A percentile compares a stretch with the other conserved stretches of the same genome.
Conservation (phyloP, 2,888 invertebrate genomes). For the Nomada flava region DNA sequence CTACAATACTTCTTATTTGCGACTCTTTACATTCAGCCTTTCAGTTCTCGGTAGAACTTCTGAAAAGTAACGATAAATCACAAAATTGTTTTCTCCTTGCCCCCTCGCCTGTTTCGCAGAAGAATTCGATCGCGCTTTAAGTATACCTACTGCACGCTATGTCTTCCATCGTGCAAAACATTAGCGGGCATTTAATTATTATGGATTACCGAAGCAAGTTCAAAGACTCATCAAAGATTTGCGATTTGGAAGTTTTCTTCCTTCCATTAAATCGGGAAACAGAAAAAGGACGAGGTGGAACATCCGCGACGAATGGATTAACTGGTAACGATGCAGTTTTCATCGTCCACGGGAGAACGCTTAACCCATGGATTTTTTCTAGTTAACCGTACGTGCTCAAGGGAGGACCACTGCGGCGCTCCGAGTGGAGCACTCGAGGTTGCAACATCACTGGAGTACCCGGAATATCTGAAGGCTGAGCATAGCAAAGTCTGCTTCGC, state of each 20-base stretch:
- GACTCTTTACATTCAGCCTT: no score
- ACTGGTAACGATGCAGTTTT: slow-evolving; percentile 78
- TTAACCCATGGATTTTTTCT: slow-evolving; percentile 72
- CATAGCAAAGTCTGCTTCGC: slow-evolving; percentile 74
- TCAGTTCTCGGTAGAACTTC: no score
- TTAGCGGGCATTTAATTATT: no score
- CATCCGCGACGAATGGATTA: slow-evolving; percentile 52
- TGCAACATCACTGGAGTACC: slow-evolving; percentile 60
- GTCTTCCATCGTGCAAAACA: no score
- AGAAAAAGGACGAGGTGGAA: background rate
- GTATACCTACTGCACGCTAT: no score
- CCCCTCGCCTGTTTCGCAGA: no score
- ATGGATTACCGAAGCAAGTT: no score
- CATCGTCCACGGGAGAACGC: slow-evolving; percentile 70
- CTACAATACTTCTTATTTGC: background rate
- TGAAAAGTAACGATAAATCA: no score
- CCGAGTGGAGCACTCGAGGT: slow-evolving; percentile 51
- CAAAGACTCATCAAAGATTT: no score
- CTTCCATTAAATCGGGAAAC: background rate
- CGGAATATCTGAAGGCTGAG: slow-evolving; percentile 69
- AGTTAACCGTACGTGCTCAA: slow-evolving; percentile 77
- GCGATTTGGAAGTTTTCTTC: no score
- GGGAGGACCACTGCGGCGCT: slow-evolving; percentile 58
- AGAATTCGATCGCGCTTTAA: no score
- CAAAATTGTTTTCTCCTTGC: no score